Percentiles rank a stretch among this genome's conserved stretches.
These are phyloP conservation scores for Tetrax tetrax DNA, from an alignment of 2,113 vertebrate genomes.

Conservation along the genomic window DNA sequence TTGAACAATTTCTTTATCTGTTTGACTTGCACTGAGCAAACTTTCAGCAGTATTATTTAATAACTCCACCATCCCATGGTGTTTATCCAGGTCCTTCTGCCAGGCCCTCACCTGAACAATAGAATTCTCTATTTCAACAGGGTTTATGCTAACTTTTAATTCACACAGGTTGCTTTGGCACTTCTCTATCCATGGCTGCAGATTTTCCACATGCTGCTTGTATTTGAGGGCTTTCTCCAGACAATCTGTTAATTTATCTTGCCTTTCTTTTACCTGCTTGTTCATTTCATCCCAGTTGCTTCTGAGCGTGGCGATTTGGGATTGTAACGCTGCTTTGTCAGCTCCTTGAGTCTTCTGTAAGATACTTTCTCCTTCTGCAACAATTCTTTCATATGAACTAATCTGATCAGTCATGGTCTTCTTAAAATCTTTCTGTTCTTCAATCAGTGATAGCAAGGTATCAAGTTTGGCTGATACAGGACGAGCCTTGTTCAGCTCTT, in stretches of 20 bases:
- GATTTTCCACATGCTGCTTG: conserved; percentile 83
- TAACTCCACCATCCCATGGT: conserved; percentile 86
- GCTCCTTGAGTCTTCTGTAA: conserved; percentile 88
- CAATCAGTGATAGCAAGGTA: conserved; percentile 79
- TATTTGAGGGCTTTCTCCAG: conserved; percentile 86
- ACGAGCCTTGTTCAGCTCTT: conserved; percentile 77
- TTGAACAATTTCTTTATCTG: conserved; percentile 81
- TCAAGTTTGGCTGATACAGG: conserved; percentile 84
- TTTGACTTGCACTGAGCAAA: conserved; percentile 84
- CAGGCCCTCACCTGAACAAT: conserved; percentile 83
- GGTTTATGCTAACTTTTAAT: conserved; percentile 81
- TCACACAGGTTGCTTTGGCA: conserved; percentile 77
- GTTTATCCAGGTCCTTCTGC: conserved; percentile 93
- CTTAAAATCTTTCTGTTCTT: conserved; percentile 83
- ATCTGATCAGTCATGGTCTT: conserved; percentile 75
- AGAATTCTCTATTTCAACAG: conserved; percentile 79
- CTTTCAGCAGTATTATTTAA: conserved; percentile 83
- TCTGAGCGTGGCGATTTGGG: conserved; percentile 83
- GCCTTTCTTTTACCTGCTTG: conserved; percentile 79
- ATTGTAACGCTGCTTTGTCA: conserved; percentile 87
- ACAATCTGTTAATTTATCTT: conserved; percentile 81
- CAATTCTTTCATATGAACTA: conserved; percentile 82
- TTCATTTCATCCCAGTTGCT: conserved; percentile 89
- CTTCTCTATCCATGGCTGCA: conserved; percentile 87
- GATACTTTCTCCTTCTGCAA: conserved; percentile 87